Evolutionary conservation across 2,113 vertebrate species (phyloP).

Genomic region (Capreolus pygargus): DNA sequence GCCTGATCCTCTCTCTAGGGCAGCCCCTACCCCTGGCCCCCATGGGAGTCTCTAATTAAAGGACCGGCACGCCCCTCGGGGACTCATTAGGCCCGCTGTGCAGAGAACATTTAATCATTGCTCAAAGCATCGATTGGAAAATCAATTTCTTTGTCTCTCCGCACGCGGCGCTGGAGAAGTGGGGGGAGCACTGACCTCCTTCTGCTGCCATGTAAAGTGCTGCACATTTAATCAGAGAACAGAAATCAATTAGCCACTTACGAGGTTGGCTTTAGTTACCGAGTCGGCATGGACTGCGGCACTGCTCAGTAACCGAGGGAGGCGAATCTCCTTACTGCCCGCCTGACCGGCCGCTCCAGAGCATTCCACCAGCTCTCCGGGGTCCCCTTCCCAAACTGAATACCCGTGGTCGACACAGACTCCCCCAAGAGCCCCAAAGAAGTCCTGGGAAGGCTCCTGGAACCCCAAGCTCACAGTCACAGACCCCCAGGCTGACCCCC

Average conservation of each 20-base stretch:
- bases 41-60: slow-evolving; percentile 75
- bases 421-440: not conserved
- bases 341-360: not conserved
- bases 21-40: slow-evolving; percentile 46
- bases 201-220: slow-evolving; percentile 78
- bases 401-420: not conserved
- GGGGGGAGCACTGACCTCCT: slow-evolving; percentile 72
- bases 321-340: not conserved
- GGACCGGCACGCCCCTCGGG: slow-evolving; percentile 72
- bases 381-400: not conserved
- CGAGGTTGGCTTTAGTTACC: slow-evolving; percentile 76
- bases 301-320: slow-evolving; percentile 36
- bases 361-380: not conserved
- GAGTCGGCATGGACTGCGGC: not conserved
- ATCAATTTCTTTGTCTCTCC: slow-evolving; percentile 81
- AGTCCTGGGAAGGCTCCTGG: not conserved
- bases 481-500: not conserved
- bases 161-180: slow-evolving; percentile 53
- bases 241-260: slow-evolving; percentile 85
- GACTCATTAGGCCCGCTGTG: slow-evolving; percentile 79
- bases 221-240: slow-evolving; percentile 80
- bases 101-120: slow-evolving; percentile 81
- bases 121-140: slow-evolving; percentile 81
- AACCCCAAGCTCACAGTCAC: not conserved
- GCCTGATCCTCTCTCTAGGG: not conserved